Evolutionary conservation across 2,888 invertebrate species (phyloP).

Genomic region (Stenodera caucasica): DNA sequence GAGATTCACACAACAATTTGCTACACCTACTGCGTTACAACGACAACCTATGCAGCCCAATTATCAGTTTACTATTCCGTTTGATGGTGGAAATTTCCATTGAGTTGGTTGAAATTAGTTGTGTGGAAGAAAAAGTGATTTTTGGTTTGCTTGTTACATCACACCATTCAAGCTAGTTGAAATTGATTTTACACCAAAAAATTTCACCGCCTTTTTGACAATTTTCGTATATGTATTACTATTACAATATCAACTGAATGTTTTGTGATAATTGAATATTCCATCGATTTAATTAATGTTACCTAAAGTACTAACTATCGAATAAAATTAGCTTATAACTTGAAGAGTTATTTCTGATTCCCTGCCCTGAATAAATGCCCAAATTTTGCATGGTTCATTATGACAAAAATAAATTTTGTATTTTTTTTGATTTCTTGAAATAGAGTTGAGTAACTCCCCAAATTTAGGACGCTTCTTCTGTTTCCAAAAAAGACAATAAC

Average conservation of each 20-base stretch:
- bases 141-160: slow-evolving; percentile 4
- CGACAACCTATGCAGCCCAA: slow-evolving; percentile 24
- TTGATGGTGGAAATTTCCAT: not conserved
- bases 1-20: slow-evolving; percentile 41
- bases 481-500: too few relatives aligned
- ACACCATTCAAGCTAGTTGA: not conserved
- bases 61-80: slow-evolving; percentile 13
- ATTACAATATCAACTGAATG: not conserved
- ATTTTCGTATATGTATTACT: not conserved
- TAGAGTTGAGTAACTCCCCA: too few relatives aligned
- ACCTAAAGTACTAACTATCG: too few relatives aligned
- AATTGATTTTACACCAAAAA: slow-evolving; percentile 4
- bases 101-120: not conserved
- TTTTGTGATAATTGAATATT: not conserved
- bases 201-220: not conserved
- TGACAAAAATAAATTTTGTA: too few relatives aligned
- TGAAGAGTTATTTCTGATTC: too few relatives aligned
- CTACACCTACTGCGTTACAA: slow-evolving; percentile 39
- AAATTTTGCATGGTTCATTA: too few relatives aligned
- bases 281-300: too few relatives aligned
- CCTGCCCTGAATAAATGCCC: too few relatives aligned
- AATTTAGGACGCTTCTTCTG: too few relatives aligned
- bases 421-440: too few relatives aligned
- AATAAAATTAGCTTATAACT: too few relatives aligned
- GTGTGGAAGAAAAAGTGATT: not conserved